Evolutionary conservation across 2,113 vertebrate genomes (phyloP), one percentile per base, ranked within the genome.

Genomic region (Brevimyrus niger): DNA sequence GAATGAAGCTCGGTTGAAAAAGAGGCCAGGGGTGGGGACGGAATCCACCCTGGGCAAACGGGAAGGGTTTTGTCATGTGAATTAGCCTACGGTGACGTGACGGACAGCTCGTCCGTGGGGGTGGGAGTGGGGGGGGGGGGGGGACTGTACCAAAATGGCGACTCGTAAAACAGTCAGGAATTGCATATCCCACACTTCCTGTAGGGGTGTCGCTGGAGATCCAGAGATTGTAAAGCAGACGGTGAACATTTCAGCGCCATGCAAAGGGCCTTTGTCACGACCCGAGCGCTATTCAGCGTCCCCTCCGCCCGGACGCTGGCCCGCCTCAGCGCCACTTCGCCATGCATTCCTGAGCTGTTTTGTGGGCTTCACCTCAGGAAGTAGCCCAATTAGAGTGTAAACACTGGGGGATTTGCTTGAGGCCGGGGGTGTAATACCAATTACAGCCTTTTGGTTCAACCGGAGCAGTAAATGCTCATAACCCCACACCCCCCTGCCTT

Each of bases 301-400:
- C 69, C 31, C 5, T 76, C 69, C n/a, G 0, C 84, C 44, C 51
- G 83, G 69, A 89, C 69, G 88, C 89, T 89, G n/a, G 44, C 48
- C 17, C 27, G 51, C 88, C 76, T 91, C 23, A 48, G 15, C 93
- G 92, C 92, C 92, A 0, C 76, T 86, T 90, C 91, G 93, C 94
- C 94, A 90, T 90, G 90, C 92, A 92, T 92, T 94, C 90, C 91
- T 90, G 53, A 44, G 84, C 92, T 87, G 92, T 42, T 94, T 94
- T 91, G 92, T 94, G 80, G 93, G 94, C 91, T 93, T 93, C 91
- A 89, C 90, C 93, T 94, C 96, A 94, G 95, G 95, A 95, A 96
- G 94, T 93, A 86, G 92, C 88, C 91, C 95, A 94, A 95, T 96
- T 95, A 94, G 91, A 0, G 0, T 31, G 47, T 95, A 95, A 95